Evolutionary conservation across 2,888 invertebrate species (phyloP), one percentile per base, ranked within the genome.

Genomic region (Chorisops tibialis): DNA sequence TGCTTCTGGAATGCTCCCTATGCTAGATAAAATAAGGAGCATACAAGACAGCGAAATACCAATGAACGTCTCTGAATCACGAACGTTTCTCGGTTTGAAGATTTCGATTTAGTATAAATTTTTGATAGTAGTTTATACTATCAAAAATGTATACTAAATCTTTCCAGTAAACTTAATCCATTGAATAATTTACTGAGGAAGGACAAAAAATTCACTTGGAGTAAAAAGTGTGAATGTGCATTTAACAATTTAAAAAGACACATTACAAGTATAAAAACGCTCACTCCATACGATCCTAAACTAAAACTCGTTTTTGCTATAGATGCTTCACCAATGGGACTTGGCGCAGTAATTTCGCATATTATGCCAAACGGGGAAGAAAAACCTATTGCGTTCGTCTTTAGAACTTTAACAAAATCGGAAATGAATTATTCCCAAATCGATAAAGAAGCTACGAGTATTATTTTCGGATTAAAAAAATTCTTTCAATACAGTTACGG

Each of bases 401-500:
- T 70, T 19, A 62, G 61, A 69, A 72, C 65, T 56, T 69, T 68
- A 63, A 69, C 41, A 62, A 68, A 37, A 43, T 68, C 69, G 3
- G 67, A 75, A 45, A 66, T 66, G 59, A 63, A 63, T 41, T 69
- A 71, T 64, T 74, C 66, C 4, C 67, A 68, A 49, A 54, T 69
- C 6, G 69, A 70, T 48, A 65, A 63, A n/a, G 69, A 69, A 66
- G 75, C 72, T 5, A 66, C 73, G 4, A 68, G 69, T n/a, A 66
- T 76, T 4, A 61, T 72, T 14, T 77, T 66, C 51, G 73, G 70
- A 5, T 68, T 75, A 3, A 67, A 69, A 30, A 70, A 70, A 63
- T 79, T 78, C 63, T 70, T 72, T 54, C 67, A 71, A 5, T 79
- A 72, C 63, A 30, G 75, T 2, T 72, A n/a, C 65, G 77, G 75